phyloP scores from a whole-genome alignment of 1,140 invertebrate genomes.

The Euura saliciscinereae region DNA sequence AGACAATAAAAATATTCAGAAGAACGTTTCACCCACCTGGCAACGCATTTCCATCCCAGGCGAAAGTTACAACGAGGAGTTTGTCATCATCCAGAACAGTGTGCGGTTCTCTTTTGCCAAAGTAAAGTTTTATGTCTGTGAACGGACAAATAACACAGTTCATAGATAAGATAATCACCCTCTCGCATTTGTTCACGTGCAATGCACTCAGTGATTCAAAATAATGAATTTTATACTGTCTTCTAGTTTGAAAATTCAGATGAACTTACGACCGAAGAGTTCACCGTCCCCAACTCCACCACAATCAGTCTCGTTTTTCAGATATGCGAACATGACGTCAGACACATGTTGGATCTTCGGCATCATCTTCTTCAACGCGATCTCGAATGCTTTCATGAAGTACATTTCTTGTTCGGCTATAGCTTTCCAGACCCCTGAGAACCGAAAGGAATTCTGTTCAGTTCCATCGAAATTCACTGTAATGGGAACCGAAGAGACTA shows the following conservation, averaged over 20 bases:
- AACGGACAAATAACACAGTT: background rate
- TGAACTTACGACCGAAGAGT: conserved; percentile 44
- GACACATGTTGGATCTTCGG: conserved; percentile 50
- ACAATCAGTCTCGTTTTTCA: conserved; percentile 43
- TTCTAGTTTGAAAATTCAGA: background rate
- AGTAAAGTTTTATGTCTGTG: conserved; percentile 50
- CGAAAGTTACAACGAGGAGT: conserved; percentile 68
- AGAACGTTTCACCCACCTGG: conserved; percentile 58
- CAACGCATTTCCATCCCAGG: conserved; percentile 72
- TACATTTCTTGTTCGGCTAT: conserved; percentile 49
- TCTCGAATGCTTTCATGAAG: conserved; percentile 54
- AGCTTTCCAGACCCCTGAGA: conserved; percentile 36
- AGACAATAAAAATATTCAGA: too few relatives aligned
- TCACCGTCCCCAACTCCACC: conserved; percentile 50
- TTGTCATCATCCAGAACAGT: conserved; percentile 55
- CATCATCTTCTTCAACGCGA: conserved; percentile 49
- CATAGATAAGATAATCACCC: too few relatives aligned
- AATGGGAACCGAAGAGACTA: too few relatives aligned
- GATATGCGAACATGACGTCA: conserved; percentile 56
- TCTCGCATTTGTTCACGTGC: too few relatives aligned
- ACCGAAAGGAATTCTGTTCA: too few relatives aligned
- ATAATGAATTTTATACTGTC: background rate
- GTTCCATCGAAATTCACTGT: too few relatives aligned
- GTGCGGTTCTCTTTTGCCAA: conserved; percentile 49
- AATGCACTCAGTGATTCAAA: conserved; percentile 12